Evolutionary conservation across 2,113 vertebrate species (phyloP).

Genomic region (Phocoena phocoena): DNA sequence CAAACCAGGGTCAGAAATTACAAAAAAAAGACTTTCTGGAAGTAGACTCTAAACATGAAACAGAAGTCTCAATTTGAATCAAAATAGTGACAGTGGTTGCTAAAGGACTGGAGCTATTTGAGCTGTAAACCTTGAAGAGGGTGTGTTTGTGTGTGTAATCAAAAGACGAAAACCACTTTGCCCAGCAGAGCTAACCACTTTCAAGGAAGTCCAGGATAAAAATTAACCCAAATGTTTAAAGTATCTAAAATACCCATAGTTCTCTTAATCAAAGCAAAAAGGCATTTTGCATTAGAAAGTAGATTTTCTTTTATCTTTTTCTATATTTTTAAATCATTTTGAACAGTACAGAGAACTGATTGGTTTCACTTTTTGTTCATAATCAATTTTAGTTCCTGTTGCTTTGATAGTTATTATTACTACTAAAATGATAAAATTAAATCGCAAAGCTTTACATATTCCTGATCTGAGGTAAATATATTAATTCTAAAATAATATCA

Average conservation of each 20-base stretch:
- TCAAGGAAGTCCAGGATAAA: slow-evolving; percentile 22
- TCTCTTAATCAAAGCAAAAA: slow-evolving; percentile 37
- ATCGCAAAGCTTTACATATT: slow-evolving; percentile 46
- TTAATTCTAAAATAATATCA: slow-evolving; percentile 3
- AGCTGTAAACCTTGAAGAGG: neutral
- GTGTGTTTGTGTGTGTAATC: neutral
- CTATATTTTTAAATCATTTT: slow-evolving; percentile 1
- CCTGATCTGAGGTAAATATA: slow-evolving; percentile 37
- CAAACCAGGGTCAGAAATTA: slow-evolving; percentile 20
- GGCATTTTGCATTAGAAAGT: neutral
- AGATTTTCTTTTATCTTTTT: slow-evolving; percentile 9
- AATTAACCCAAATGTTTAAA: slow-evolving; percentile 27
- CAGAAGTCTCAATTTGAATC: slow-evolving; percentile 36
- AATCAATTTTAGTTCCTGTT: slow-evolving; percentile 35
- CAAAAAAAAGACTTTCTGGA: neutral
- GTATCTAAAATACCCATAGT: neutral
- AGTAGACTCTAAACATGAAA: slow-evolving; percentile 11
- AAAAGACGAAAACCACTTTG: neutral
- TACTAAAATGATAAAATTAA: neutral
- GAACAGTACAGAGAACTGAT: neutral
- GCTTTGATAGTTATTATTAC: slow-evolving; percentile 31
- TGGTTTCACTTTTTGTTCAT: slow-evolving; percentile 42
- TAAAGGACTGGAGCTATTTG: neutral
- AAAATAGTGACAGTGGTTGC: neutral
- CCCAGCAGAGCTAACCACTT: neutral